These are phyloP conservation scores for Melolontha melolontha DNA, from an alignment of 2,888 invertebrate genomes.

Conservation along the genomic window DNA sequence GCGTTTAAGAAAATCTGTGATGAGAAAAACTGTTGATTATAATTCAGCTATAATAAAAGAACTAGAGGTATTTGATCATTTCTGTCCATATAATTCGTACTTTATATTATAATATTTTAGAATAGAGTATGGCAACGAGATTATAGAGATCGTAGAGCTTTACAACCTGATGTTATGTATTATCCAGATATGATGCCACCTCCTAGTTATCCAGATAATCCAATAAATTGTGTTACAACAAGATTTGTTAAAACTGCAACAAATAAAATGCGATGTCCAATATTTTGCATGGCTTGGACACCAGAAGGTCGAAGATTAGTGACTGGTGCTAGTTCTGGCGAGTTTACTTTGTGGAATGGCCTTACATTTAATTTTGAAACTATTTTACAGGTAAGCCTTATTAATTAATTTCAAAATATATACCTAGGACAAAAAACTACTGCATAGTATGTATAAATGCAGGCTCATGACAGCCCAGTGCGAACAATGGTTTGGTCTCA, in stretches of 20 bases:
- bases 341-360: conserved; percentile 99
- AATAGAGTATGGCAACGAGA: conserved; percentile 96
- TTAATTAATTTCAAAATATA: conserved; percentile 23
- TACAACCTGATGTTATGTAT: conserved; percentile 97
- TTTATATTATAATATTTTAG: conserved; percentile 64
- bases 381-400: conserved; percentile 87
- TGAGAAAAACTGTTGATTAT: conserved; percentile 98
- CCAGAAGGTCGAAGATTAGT: conserved; percentile 98
- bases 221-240: conserved; percentile 95
- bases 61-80: conserved; percentile 76
- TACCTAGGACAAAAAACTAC: conserved; percentile 1
- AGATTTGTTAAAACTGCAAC: conserved; percentile 99
- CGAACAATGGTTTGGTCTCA: conserved; percentile 99
- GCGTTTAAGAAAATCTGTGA: conserved; percentile 93
- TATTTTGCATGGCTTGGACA: conserved; percentile 99
- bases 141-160: conserved; percentile 85
- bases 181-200: conserved; percentile 94
- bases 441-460: conserved; percentile 41
- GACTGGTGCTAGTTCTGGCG: conserved; percentile 98
- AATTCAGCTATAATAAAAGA: conserved; percentile 94
- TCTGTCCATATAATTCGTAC: background rate
- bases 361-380: conserved; percentile 99
- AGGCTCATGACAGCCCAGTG: conserved; percentile 99
- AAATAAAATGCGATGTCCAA: conserved; percentile 99
- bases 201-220: conserved; percentile 92